phyloP scores from a whole-genome alignment of 1,140 invertebrate species.

The Zaprionus africanus region DNA sequence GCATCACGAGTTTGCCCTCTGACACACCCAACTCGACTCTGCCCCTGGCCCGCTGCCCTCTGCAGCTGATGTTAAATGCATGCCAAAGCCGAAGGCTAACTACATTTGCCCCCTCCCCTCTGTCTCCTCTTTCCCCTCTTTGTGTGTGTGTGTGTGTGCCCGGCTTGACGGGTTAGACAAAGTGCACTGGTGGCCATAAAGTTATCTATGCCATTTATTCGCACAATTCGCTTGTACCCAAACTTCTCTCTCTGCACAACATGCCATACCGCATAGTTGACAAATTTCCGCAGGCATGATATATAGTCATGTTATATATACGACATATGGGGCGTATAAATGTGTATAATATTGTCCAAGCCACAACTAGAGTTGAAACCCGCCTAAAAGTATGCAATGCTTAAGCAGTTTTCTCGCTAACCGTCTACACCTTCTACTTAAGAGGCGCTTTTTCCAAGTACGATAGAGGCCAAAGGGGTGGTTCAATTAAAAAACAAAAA shows the following conservation, averaged over 20 bases:
- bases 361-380: background rate
- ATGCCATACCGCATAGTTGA: conserved; percentile 63
- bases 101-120: conserved; percentile 65
- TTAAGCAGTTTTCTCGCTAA: background rate
- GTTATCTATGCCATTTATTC: conserved; percentile 78
- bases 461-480: no score
- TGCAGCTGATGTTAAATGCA: conserved; percentile 71
- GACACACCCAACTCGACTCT: conserved; percentile 2
- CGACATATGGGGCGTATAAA: background rate
- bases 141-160: conserved; percentile 34
- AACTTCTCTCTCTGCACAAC: conserved; percentile 46
- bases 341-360: background rate
- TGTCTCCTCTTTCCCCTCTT: background rate
- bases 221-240: conserved; percentile 65
- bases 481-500: no score
- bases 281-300: conserved; percentile 57
- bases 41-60: conserved; percentile 34
- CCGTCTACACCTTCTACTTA: no score
- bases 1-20: conserved; percentile 60
- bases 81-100: conserved; percentile 75
- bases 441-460: no score
- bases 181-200: conserved; percentile 73
- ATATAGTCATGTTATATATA: conserved; percentile 15
- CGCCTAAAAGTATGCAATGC: background rate
- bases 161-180: conserved; percentile 62